A percentile compares a stretch with the other conserved stretches of the same genome.
These are phyloP conservation scores for Drosophila bunnanda DNA, from an alignment of 2,888 invertebrate genomes.

Conservation along the genomic window DNA sequence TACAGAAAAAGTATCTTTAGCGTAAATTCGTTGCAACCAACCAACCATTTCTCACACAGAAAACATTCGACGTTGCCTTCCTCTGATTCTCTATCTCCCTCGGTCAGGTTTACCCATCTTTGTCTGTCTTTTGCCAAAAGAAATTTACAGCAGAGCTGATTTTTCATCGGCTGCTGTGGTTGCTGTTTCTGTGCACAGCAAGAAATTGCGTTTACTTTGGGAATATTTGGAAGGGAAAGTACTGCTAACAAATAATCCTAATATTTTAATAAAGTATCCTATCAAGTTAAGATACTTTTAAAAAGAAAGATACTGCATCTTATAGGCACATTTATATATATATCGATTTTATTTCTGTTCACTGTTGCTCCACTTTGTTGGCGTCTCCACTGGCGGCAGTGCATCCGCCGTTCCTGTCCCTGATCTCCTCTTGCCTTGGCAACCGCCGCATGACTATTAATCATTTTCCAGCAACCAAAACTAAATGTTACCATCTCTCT, in stretches of 20 bases:
- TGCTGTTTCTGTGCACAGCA: constrained; percentile 12
- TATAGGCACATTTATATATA: neutral
- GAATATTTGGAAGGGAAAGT: neutral
- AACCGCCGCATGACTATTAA: constrained; percentile 73
- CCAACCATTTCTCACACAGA: constrained; percentile 64
- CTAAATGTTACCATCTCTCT: constrained; percentile 64
- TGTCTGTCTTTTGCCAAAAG: constrained; percentile 55
- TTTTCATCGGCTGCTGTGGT: constrained; percentile 50
- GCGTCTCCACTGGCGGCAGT: constrained; percentile 41
- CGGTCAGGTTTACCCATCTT: constrained; percentile 3
- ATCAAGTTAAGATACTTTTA: neutral
- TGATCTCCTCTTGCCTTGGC: constrained; percentile 19
- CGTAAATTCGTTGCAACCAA: constrained; percentile 16
- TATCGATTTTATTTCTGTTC: constrained; percentile 15
- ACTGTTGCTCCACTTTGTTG: constrained; percentile 66
- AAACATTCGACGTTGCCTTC: constrained; percentile 38
- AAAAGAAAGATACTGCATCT: neutral
- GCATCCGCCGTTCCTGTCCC: constrained; percentile 52
- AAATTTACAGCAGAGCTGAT: constrained; percentile 71
- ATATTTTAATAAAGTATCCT: neutral
- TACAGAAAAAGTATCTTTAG: neutral
- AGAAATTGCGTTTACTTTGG: neutral
- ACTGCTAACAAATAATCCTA: fast-evolving
- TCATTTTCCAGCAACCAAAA: constrained; percentile 78
- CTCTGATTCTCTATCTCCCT: constrained; percentile 7